Evolutionary conservation across 2,888 invertebrate genomes (phyloP).

Genomic region (Dicycla oo): DNA sequence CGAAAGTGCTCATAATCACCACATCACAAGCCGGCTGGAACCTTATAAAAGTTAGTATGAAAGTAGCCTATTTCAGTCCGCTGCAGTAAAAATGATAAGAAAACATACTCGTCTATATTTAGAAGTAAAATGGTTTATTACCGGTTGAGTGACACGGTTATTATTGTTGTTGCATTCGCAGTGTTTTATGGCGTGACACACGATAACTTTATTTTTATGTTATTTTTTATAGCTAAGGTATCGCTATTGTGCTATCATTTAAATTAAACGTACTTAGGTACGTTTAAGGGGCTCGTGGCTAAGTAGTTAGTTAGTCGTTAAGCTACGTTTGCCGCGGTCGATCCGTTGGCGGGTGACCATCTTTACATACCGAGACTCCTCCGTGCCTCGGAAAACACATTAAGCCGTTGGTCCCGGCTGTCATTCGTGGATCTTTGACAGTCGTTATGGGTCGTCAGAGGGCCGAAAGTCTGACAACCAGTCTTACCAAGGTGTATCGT

Average conservation of each 20-base stretch:
- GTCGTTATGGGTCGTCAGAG: no score
- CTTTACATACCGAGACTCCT: no score
- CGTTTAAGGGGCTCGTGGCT: no score
- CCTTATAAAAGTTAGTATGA: conserved; percentile 72
- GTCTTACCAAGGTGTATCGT: no score
- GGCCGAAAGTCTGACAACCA: no score
- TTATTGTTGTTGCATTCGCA: background rate
- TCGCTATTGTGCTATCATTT: background rate
- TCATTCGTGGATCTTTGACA: no score
- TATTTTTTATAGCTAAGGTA: conserved; percentile 24
- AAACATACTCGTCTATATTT: background rate
- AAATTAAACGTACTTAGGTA: no score
- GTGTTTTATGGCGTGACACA: conserved; percentile 13
- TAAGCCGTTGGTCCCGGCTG: no score
- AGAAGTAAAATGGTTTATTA: conserved; percentile 15
- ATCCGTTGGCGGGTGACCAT: no score
- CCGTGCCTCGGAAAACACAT: no score
- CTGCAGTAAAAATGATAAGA: background rate
- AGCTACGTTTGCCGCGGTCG: no score
- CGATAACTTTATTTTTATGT: conserved; percentile 26
- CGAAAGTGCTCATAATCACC: conserved; percentile 64
- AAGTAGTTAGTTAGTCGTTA: no score
- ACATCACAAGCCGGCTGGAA: background rate
- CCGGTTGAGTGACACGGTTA: conserved; percentile 21
- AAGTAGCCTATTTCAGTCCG: background rate